phyloP scores from a whole-genome alignment of 2,113 vertebrate species.

The Illadopsis cleaveri region DNA sequence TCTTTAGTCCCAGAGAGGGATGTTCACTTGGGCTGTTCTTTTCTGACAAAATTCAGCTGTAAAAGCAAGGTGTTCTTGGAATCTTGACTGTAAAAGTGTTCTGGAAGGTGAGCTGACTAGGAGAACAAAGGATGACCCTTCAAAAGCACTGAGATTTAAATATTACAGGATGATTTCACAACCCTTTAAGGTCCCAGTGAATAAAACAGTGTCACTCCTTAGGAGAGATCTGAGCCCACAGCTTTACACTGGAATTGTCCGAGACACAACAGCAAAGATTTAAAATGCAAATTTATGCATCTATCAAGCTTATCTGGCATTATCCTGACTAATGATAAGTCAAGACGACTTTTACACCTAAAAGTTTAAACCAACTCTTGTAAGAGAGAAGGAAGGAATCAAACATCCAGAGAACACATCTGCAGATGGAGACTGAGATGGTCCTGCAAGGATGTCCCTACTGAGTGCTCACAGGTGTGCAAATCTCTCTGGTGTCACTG shows the following conservation, averaged over 20 bases:
- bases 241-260: neutral
- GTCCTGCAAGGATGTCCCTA: neutral
- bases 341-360: neutral
- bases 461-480: neutral
- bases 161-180: neutral
- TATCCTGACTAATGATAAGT: neutral
- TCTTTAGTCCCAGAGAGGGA: neutral
- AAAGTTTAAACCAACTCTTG: neutral
- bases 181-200: neutral
- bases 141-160: neutral
- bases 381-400: neutral
- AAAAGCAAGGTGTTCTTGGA: neutral
- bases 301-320: neutral
- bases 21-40: neutral
- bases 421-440: neutral
- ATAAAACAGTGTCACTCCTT: neutral
- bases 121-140: neutral
- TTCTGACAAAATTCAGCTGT: neutral
- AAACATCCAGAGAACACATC: neutral
- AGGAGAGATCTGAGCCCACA: neutral
- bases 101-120: neutral
- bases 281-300: neutral
- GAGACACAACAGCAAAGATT: neutral
- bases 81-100: neutral
- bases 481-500: neutral